Conservation (phyloP, 2,113 vertebrate species). For the Trematocara macrostoma region DNA sequence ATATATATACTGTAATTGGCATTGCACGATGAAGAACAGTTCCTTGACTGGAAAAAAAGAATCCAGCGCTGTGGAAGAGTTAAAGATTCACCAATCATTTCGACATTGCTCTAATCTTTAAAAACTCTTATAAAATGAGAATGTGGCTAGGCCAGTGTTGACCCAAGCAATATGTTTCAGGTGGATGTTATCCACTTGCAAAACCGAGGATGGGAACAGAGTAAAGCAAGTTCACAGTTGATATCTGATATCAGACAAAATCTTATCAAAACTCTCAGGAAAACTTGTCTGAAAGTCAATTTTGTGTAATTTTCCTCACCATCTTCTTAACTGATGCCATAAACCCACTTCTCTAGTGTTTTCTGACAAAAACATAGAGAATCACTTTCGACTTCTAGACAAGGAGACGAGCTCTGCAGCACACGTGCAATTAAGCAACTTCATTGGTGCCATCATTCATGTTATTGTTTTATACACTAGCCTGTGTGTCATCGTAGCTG, state of each 20-base stretch:
- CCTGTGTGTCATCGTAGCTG: neutral
- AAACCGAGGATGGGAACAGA: neutral
- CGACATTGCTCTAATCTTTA: neutral
- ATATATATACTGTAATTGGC: neutral
- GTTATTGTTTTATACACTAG: neutral
- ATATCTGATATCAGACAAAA: neutral
- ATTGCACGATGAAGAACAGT: neutral
- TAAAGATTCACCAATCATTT: neutral
- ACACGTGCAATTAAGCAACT: constrained; percentile 8
- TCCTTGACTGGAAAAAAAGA: neutral
- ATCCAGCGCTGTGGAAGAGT: neutral
- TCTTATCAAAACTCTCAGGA: neutral
- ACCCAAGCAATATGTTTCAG: neutral
- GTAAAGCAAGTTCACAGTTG: neutral
- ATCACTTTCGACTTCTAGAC: neutral
- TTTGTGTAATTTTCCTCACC: neutral
- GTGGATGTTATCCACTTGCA: neutral
- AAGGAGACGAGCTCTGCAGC: neutral
- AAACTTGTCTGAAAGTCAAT: neutral
- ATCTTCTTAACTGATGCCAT: neutral
- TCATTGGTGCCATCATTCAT: neutral
- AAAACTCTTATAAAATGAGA: neutral
- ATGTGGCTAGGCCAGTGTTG: neutral
- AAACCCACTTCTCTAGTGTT: neutral
- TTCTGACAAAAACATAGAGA: neutral